A percentile compares a stretch with the other conserved stretches of the same genome.
Conservation (phyloP, 2,888 invertebrate species). For the Cerastis rubricosa region DNA sequence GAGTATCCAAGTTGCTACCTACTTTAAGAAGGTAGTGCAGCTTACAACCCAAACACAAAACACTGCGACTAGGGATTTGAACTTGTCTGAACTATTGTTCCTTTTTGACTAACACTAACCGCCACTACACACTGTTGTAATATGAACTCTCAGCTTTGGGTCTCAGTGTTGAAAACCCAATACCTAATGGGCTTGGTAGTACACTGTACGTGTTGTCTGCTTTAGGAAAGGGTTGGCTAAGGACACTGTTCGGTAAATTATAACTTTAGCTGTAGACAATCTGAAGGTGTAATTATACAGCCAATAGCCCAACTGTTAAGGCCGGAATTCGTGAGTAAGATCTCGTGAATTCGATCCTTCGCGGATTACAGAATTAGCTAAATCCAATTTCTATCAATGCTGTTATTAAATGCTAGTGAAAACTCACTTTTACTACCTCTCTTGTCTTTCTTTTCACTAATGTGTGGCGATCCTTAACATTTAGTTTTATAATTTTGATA, state of each 20-base stretch:
- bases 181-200: no score
- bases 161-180: not conserved
- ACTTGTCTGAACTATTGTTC: conserved; percentile 13
- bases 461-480: no score
- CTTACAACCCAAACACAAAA: conserved; percentile 41
- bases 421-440: no score
- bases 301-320: no score
- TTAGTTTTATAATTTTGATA: no score
- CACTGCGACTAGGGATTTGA: conserved; percentile 42
- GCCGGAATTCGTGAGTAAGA: no score
- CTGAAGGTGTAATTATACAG: not conserved
- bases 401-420: no score
- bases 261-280: not conserved
- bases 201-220: not conserved
- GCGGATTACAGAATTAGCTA: no score
- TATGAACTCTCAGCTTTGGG: not conserved
- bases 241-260: not conserved
- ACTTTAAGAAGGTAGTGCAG: conserved; percentile 16
- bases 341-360: no score
- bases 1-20: conserved; percentile 29
- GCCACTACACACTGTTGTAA: not conserved
- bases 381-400: no score
- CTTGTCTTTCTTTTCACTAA: no score
- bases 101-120: not conserved
- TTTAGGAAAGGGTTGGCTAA: not conserved